These are phyloP conservation scores for Cotesia chilonis DNA, from an alignment of 1,140 invertebrate species.

Conservation along the genomic window DNA sequence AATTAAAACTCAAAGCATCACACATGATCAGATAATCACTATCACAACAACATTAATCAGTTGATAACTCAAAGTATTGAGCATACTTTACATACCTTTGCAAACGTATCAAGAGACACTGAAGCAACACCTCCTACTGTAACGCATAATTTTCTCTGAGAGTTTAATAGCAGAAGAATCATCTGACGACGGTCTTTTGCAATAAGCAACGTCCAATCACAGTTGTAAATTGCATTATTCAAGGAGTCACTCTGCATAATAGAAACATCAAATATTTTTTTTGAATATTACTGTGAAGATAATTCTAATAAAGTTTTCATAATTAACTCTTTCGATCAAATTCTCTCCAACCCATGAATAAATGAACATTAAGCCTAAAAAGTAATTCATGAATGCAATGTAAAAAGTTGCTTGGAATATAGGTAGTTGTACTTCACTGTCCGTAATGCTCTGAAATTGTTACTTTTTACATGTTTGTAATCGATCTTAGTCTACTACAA, in stretches of 20 bases:
- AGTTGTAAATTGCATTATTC: constrained; percentile 13
- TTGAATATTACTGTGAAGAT: neutral
- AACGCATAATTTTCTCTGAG: constrained; percentile 13
- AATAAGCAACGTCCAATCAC: constrained; percentile 20
- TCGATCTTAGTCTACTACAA: no score
- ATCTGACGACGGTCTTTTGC: constrained; percentile 8
- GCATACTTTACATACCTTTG: constrained; percentile 12
- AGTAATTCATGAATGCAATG: constrained; percentile 11
- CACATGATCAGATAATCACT: no score
- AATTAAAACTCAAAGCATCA: no score
- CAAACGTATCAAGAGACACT: constrained; percentile 1
- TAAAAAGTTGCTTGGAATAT: constrained; percentile 8
- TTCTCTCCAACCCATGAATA: constrained; percentile 26
- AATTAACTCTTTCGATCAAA: constrained; percentile 7
- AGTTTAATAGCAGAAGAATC: neutral
- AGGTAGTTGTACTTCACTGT: neutral
- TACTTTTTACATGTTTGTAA: neutral
- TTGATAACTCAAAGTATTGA: no score
- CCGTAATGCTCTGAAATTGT: neutral
- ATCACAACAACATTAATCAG: no score
- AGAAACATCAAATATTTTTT: neutral
- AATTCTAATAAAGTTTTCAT: neutral
- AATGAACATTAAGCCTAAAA: constrained; percentile 22
- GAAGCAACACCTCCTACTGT: constrained; percentile 14
- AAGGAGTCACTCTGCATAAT: constrained; percentile 18